Percentiles rank a stretch among this genome's conserved stretches.
These are phyloP conservation scores for Papilio demoleus DNA, from an alignment of 2,888 invertebrate species.

Conservation along the genomic window DNA sequence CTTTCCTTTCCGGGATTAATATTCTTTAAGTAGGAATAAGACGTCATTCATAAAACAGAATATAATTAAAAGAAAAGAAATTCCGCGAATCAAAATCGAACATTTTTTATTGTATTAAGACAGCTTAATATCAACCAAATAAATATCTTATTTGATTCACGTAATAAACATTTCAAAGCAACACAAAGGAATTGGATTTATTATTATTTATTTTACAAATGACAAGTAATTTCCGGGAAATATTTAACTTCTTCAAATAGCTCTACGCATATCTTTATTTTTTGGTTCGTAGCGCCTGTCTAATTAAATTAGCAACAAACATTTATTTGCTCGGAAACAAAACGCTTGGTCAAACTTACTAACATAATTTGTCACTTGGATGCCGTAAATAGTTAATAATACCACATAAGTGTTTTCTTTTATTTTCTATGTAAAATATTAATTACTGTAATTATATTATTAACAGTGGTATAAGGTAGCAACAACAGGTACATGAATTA, in stretches of 20 bases:
- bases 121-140: background rate
- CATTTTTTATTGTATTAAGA: background rate
- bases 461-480: no score
- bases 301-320: background rate
- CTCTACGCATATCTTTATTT: background rate
- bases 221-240: background rate
- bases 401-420: no score
- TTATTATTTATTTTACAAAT: background rate
- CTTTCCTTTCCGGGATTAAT: no score
- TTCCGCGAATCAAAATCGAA: background rate
- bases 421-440: no score
- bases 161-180: slow-evolving; percentile 1
- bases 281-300: background rate
- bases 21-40: no score
- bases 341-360: background rate
- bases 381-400: no score
- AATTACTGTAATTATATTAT: no score
- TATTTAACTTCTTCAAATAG: background rate
- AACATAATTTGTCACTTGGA: no score
- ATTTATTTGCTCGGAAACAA: background rate
- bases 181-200: slow-evolving; percentile 1
- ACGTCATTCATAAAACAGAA: background rate
- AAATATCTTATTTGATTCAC: slow-evolving; percentile 15
- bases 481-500: no score
- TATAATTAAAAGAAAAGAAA: background rate